A percentile compares a stretch with the other conserved stretches of the same genome.
phyloP scores from a whole-genome alignment of 2,797 vertebrate species.

The Poeciliopsis paucimaculata region DNA sequence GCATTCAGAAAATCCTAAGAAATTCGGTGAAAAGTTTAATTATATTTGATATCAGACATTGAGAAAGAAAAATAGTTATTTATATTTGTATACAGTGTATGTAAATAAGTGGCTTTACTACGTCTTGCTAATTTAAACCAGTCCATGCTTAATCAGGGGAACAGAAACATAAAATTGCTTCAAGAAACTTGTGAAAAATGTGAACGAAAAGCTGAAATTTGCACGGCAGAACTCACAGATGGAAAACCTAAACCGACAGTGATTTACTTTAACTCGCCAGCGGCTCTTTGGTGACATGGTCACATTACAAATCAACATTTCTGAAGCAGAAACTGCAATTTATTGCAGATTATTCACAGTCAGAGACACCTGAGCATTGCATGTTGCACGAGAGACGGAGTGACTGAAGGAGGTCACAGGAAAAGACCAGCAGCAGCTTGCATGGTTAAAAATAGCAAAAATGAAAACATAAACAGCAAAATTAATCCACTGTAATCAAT shows the following conservation, averaged over 20 bases:
- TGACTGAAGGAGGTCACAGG: neutral
- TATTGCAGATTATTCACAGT: conserved; percentile 2
- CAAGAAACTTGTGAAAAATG: neutral
- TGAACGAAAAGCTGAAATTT: neutral
- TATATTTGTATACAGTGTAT: neutral
- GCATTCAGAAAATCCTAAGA: neutral
- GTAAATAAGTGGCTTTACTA: neutral
- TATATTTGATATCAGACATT: neutral
- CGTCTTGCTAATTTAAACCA: neutral
- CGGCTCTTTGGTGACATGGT: neutral
- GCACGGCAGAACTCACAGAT: neutral
- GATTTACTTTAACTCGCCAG: conserved; percentile 1
- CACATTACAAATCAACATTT: conserved; percentile 1
- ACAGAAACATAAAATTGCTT: neutral
- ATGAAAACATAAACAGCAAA: neutral
- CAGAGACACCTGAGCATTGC: neutral
- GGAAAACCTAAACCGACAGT: neutral
- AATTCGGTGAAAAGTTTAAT: neutral
- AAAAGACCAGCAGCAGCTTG: neutral
- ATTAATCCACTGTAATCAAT: neutral
- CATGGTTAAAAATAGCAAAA: neutral
- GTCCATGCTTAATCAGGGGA: neutral
- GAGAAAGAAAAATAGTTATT: neutral
- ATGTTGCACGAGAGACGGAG: neutral
- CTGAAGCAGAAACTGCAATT: neutral